Evolutionary conservation across 2,113 vertebrate genomes (phyloP).

Genomic region (Micronisus gabar): DNA sequence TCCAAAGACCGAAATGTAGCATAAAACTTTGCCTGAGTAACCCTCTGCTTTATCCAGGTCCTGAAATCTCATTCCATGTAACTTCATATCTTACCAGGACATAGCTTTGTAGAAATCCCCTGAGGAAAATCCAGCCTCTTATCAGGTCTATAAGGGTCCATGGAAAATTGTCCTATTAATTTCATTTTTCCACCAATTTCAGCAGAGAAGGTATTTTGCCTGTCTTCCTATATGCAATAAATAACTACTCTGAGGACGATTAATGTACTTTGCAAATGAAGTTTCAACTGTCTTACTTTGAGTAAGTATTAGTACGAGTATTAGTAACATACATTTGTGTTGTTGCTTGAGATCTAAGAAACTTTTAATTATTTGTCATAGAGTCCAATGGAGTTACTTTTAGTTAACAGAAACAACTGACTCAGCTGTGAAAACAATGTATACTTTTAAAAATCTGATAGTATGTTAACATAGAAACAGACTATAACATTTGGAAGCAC

Average conservation of each 20-base stretch:
- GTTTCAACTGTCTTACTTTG: neutral
- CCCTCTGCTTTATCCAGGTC: neutral
- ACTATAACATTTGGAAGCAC: neutral
- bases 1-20: neutral
- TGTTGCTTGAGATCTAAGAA: neutral
- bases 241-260: neutral
- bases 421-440: neutral
- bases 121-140: neutral
- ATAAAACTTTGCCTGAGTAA: neutral
- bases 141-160: neutral
- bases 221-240: neutral
- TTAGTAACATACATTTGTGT: neutral
- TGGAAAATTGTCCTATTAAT: neutral
- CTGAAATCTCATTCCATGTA: neutral
- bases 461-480: neutral
- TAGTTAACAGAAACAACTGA: neutral
- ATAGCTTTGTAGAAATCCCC: neutral
- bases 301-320: neutral
- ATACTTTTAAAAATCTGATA: neutral
- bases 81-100: neutral
- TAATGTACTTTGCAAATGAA: neutral
- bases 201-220: neutral
- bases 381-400: neutral
- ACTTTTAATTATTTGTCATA: neutral
- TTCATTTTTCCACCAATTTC: neutral